Percentiles rank a stretch among this genome's conserved stretches.
These are phyloP conservation scores for Channa maculata DNA, from an alignment of 2,113 vertebrate species.

Conservation along the genomic window DNA sequence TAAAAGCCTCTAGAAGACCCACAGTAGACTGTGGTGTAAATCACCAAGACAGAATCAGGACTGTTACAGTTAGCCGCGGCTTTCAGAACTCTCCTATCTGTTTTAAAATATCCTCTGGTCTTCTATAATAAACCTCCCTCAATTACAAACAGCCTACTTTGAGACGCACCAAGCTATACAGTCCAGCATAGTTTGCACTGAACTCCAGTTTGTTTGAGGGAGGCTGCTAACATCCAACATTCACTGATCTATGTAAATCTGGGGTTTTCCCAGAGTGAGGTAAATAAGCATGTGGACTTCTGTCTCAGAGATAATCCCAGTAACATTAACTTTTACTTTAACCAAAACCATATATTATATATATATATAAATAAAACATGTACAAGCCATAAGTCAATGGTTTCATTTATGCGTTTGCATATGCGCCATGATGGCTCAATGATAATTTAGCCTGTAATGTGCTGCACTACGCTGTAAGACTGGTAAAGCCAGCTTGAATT, in stretches of 20 bases:
- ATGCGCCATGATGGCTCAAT: not conserved
- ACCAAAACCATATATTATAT: constrained; percentile 41
- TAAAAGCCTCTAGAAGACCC: constrained; percentile 66
- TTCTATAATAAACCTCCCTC: constrained; percentile 68
- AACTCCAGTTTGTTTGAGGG: constrained; percentile 12
- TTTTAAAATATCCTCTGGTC: constrained; percentile 65
- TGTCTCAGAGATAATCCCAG: not conserved
- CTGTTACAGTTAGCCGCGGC: constrained; percentile 55
- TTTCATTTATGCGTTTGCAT: not conserved
- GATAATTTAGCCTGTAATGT: constrained; percentile 11
- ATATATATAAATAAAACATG: not conserved
- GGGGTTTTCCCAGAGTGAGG: constrained; percentile 13
- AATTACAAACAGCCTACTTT: constrained; percentile 75
- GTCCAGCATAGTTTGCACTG: constrained; percentile 2
- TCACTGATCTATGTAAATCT: constrained; percentile 6
- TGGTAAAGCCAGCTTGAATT: constrained; percentile 38
- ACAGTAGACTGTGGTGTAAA: constrained; percentile 70
- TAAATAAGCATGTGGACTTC: not conserved
- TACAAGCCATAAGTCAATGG: not conserved
- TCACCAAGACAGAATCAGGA: constrained; percentile 81
- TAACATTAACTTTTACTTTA: constrained; percentile 14
- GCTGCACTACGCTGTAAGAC: not conserved
- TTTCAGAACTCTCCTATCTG: constrained; percentile 53
- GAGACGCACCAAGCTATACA: constrained; percentile 45
- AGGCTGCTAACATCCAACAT: not conserved